Conservation (phyloP, 1,140 invertebrate genomes). For the Solenopsis invicta region DNA sequence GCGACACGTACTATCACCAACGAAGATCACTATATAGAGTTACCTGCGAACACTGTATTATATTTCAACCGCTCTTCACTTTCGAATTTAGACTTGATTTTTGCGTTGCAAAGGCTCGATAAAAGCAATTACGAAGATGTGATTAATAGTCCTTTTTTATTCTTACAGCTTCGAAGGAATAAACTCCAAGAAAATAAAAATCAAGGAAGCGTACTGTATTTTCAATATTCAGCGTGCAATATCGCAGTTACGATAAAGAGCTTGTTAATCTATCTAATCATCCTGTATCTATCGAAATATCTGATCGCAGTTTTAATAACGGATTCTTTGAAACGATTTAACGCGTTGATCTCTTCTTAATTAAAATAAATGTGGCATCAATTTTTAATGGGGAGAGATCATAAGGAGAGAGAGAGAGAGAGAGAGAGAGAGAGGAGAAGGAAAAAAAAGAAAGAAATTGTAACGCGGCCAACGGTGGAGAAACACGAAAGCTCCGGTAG, state of each 20-base stretch:
- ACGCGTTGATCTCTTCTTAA: conserved; percentile 13
- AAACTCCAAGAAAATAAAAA: background rate
- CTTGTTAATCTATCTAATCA: background rate
- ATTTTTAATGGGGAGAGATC: conserved; percentile 33
- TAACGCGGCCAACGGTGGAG: conserved; percentile 44
- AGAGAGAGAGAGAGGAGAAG: background rate
- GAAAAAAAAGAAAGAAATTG: conserved; percentile 51
- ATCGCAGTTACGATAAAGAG: background rate
- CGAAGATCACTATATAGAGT: conserved; percentile 18
- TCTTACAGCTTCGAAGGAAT: background rate
- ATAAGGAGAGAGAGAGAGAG: background rate
- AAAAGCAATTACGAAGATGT: background rate
- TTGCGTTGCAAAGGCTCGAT: background rate
- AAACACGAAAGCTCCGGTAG: conserved; percentile 50
- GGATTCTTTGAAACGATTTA: conserved; percentile 3
- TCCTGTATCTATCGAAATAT: background rate
- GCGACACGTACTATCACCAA: conserved; percentile 33
- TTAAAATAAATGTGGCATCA: conserved; percentile 13
- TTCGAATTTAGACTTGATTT: conserved; percentile 32
- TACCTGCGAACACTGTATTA: conserved; percentile 5
- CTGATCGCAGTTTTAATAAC: conserved; percentile 19
- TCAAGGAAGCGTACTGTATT: background rate
- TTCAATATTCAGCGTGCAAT: background rate
- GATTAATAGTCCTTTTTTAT: background rate
- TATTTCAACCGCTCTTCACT: conserved; percentile 12